Evolutionary conservation across 2,113 vertebrate genomes (phyloP).

Genomic region (Ochotona curzoniae): DNA sequence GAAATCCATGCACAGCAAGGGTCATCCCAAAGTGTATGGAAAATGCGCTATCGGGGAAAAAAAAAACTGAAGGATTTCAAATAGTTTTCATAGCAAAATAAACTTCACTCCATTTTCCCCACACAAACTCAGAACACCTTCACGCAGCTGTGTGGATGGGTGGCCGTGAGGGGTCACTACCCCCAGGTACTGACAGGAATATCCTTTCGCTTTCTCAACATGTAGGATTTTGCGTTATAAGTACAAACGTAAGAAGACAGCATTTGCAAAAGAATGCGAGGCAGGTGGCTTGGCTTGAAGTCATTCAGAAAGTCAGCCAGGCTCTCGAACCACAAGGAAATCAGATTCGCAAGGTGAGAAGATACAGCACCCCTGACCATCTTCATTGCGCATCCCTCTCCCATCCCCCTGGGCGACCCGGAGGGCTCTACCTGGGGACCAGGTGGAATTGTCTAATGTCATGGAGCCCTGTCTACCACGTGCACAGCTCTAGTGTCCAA

Average conservation of each 20-base stretch:
- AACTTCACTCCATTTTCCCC: too few relatives aligned
- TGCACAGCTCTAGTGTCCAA: background rate
- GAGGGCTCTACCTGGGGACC: background rate
- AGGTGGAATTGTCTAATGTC: background rate
- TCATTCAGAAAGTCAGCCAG: background rate
- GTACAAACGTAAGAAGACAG: conserved; percentile 18
- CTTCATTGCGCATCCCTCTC: background rate
- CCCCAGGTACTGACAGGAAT: background rate
- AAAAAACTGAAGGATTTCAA: too few relatives aligned
- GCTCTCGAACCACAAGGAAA: background rate
- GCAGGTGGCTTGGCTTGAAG: background rate
- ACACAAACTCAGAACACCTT: too few relatives aligned
- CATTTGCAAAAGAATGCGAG: background rate
- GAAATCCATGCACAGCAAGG: too few relatives aligned
- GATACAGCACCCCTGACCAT: background rate
- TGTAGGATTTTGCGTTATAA: background rate
- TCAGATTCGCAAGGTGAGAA: background rate
- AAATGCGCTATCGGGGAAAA: too few relatives aligned
- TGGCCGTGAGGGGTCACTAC: background rate
- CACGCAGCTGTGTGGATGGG: background rate
- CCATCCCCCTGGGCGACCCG: background rate
- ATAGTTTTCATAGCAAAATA: too few relatives aligned
- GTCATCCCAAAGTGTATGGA: too few relatives aligned
- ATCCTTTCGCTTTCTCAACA: conserved; percentile 3
- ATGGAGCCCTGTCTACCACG: background rate